Evolutionary conservation across 2,113 vertebrate genomes (phyloP).

Genomic region (Corythoichthys intestinalis): DNA sequence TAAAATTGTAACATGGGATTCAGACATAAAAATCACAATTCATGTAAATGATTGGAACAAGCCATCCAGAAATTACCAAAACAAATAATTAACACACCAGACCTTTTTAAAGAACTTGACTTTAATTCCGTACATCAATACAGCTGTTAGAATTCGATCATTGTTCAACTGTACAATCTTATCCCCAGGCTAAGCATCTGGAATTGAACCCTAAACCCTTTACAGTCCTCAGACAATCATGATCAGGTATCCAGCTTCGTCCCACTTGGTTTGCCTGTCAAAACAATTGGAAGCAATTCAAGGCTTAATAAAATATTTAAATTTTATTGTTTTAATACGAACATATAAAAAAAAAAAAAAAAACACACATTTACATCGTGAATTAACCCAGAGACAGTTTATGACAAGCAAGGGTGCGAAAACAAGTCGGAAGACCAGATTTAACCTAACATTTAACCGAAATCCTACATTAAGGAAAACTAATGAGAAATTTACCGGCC

Average conservation of each 20-base stretch:
- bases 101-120: conserved; percentile 68
- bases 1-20: neutral
- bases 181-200: conserved; percentile 59
- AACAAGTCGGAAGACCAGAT: conserved; percentile 57
- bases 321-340: conserved; percentile 81
- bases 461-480: neutral
- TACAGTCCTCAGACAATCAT: conserved; percentile 41
- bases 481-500: neutral
- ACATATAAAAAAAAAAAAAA: conserved; percentile 74
- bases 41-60: neutral
- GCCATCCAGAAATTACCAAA: neutral
- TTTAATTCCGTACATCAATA: conserved; percentile 80
- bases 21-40: neutral
- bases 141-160: conserved; percentile 73
- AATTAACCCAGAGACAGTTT: conserved; percentile 36
- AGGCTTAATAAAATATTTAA: conserved; percentile 80
- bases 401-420: conserved; percentile 12
- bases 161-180: conserved; percentile 66
- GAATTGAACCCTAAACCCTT: conserved; percentile 54
- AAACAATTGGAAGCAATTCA: conserved; percentile 74
- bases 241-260: conserved; percentile 42
- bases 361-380: conserved; percentile 75
- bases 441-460: conserved; percentile 19
- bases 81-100: conserved; percentile 41
- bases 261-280: conserved; percentile 40